phyloP scores from a whole-genome alignment of 2,888 invertebrate genomes.

The Platycnemis pennipes region DNA sequence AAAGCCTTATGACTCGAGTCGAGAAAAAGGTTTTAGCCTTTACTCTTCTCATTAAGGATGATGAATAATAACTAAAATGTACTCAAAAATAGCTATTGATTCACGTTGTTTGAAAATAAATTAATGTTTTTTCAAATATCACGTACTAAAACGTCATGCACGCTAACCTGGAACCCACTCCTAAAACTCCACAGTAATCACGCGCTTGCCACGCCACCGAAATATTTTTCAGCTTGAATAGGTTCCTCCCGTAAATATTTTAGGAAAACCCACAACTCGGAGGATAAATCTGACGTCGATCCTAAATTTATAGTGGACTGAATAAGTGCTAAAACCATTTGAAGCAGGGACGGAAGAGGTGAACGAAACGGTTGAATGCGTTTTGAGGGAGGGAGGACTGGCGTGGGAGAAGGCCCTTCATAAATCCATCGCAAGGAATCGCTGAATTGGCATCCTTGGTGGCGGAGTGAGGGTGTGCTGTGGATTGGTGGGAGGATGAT shows the following conservation, averaged over 20 bases:
- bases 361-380: background rate
- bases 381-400: background rate
- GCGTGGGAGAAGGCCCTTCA: background rate
- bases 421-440: background rate
- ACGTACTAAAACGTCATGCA: too few species aligned
- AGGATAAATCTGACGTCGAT: background rate
- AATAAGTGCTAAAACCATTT: background rate
- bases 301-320: background rate
- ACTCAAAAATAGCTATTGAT: too few species aligned
- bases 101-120: too few species aligned
- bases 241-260: background rate
- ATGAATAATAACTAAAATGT: too few species aligned
- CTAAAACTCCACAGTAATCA: too few species aligned
- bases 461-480: background rate
- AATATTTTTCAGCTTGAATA: background rate
- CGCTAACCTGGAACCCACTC: too few species aligned
- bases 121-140: too few species aligned
- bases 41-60: too few species aligned
- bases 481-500: background rate
- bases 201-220: background rate
- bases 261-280: background rate
- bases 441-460: background rate
- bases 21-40: too few species aligned
- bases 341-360: background rate
- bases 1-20: too few species aligned